Base-by-base conservation (phyloP, 2,113 vertebrate genomes). In the Seriola aureovittata region DNA sequence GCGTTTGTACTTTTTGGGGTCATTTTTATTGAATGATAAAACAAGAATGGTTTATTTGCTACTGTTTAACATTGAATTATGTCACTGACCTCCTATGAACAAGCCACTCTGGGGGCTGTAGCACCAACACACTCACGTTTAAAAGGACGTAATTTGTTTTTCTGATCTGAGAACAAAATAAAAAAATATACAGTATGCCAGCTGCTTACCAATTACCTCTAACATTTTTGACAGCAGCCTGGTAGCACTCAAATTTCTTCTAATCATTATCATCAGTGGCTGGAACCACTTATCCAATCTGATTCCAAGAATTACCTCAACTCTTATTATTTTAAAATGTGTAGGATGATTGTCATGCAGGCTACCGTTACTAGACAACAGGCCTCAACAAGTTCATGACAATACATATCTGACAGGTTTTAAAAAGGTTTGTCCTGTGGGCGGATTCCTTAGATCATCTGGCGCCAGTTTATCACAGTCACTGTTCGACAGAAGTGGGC, bases 321-420 rank as follows among this genome's bases (percentile, higher is more conserved):
- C 3, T 8, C 2, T 36, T 70, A 81, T 77, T 55, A 46, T 34
- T 64, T 69, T 29, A 38, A 80, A 70, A 59, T 16, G 19, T 59
- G 81, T 55, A n/a, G 2, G 1, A 65, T 44, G 52, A 64, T 65
- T 54, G 62, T 25, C 34, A 11, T 17, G 12, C 0, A 1, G 2
- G 32, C 38, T 48, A 0, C 58, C 0, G 38, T 64, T 75, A 36
- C 40, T 34, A 58, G 17, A 65, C 25, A 1, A 50, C 86, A 85
- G 19, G 85, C 69, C 63, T 48, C 32, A 5, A 78, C 85, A 68
- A 12, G 80, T 57, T 48, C 44, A 17, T 3, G 34, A 75, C 38
- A 71, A 73, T 7, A 12, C 17, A 77, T 32, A 75, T 59, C 13
- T 66, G 74, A 46, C 67, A 46, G 10, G 25, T 55, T 85, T 69